These are phyloP conservation scores for Pagrus major DNA, from an alignment of 2,113 vertebrate genomes.

Conservation along the genomic window DNA sequence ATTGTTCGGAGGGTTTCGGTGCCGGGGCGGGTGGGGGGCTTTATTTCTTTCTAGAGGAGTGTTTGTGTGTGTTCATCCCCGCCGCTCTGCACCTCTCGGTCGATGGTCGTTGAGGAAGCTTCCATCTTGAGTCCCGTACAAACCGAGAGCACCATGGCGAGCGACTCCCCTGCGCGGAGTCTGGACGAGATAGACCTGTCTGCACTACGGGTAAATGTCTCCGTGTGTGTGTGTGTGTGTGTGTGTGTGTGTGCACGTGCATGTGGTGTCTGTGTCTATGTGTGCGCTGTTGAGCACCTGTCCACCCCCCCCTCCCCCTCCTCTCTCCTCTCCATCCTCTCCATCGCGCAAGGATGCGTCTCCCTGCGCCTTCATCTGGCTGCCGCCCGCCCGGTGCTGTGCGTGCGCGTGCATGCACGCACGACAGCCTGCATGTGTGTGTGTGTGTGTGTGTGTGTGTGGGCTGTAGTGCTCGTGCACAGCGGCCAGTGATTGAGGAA, in stretches of 20 bases:
- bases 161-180: constrained; percentile 96
- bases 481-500: constrained; percentile 44
- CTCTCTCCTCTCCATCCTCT: constrained; percentile 17
- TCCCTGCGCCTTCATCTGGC: constrained; percentile 33
- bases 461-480: constrained; percentile 33
- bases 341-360: constrained; percentile 38
- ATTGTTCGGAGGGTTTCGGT: constrained; percentile 29
- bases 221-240: constrained; percentile 7
- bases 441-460: neutral
- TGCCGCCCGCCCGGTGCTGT: constrained; percentile 22
- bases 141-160: constrained; percentile 91
- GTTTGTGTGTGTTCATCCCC: constrained; percentile 46
- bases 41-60: constrained; percentile 47
- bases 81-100: constrained; percentile 67
- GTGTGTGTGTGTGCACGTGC: constrained; percentile 17
- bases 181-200: constrained; percentile 98
- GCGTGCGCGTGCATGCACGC: constrained; percentile 12
- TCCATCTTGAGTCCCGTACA: constrained; percentile 76
- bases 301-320: constrained; percentile 5
- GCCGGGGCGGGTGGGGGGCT: constrained; percentile 44
- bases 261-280: neutral
- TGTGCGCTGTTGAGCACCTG: constrained; percentile 50
- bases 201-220: constrained; percentile 91
- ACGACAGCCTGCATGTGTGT: neutral
- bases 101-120: constrained; percentile 79